Percentiles rank a stretch among this genome's conserved stretches.
phyloP scores from a whole-genome alignment of 1,140 invertebrate species.

The Pristionchus pacificus region DNA sequence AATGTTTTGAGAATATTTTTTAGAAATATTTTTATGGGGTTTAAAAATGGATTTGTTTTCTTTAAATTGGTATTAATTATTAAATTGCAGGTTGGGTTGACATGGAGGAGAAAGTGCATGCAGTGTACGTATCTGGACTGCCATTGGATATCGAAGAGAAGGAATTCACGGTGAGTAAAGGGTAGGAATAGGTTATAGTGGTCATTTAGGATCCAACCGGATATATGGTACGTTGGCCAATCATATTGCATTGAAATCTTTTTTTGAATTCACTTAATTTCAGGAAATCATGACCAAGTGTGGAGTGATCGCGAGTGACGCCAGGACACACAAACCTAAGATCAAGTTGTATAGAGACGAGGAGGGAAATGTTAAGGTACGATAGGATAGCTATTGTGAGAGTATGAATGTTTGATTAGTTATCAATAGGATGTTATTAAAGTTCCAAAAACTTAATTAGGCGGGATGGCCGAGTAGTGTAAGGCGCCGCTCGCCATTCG shows the following conservation, averaged over 20 bases:
- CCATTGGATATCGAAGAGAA: slow-evolving; percentile 79
- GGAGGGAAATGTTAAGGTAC: slow-evolving; percentile 64
- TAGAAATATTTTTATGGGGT: slow-evolving; percentile 8
- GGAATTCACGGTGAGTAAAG: slow-evolving; percentile 62
- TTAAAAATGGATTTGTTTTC: slow-evolving; percentile 19
- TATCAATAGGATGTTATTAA: no score
- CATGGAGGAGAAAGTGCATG: slow-evolving; percentile 84
- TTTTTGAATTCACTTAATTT: slow-evolving; percentile 62
- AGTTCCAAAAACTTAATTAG: no score
- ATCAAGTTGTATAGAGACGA: slow-evolving; percentile 86
- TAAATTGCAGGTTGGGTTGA: slow-evolving; percentile 78
- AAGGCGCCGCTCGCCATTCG: no score
- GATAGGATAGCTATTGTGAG: no score
- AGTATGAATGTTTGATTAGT: no score
- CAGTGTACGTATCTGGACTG: slow-evolving; percentile 91
- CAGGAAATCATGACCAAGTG: slow-evolving; percentile 88
- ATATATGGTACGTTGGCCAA: no score
- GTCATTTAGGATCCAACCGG: no score
- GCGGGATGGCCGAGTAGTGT: no score
- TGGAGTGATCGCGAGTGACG: slow-evolving; percentile 87
- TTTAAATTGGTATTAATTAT: neutral
- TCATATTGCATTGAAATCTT: slow-evolving; percentile 5
- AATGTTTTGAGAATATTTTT: neutral
- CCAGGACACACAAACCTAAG: slow-evolving; percentile 77
- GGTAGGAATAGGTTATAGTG: neutral